phyloP scores from a whole-genome alignment of 2,113 vertebrate species.

The Equus przewalskii region DNA sequence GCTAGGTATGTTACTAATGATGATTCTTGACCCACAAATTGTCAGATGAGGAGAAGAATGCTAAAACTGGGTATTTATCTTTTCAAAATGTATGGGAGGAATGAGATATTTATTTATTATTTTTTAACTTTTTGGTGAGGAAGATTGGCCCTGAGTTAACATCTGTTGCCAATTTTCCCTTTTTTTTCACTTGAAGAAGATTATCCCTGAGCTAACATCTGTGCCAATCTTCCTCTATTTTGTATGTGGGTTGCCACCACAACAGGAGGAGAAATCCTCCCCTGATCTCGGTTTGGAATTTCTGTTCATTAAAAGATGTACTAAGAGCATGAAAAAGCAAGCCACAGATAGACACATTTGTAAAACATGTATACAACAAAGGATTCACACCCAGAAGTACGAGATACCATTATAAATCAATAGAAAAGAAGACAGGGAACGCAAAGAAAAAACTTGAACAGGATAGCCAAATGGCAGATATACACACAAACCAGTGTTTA shows the following conservation, averaged over 20 bases:
- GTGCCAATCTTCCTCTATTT: too few relatives aligned
- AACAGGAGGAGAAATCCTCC: neutral
- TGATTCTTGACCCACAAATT: neutral
- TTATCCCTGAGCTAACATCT: too few relatives aligned
- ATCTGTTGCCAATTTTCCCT: too few relatives aligned
- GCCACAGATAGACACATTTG: neutral
- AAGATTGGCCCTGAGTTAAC: too few relatives aligned
- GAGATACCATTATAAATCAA: neutral
- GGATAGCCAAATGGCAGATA: neutral
- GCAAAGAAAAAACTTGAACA: neutral
- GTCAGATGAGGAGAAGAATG: neutral
- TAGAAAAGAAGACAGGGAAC: neutral
- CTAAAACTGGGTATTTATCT: neutral
- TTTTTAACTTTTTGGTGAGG: too few relatives aligned
- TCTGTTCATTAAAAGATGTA: neutral
- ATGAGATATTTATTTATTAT: neutral
- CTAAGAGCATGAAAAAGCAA: neutral
- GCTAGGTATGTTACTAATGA: neutral
- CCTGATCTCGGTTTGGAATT: neutral
- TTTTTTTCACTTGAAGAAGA: too few relatives aligned
- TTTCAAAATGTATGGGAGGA: neutral
- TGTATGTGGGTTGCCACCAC: too few relatives aligned
- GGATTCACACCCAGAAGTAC: neutral
- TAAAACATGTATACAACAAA: neutral
- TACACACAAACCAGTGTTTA: neutral